Conservation (phyloP, 1,140 invertebrate species). For the Sarcophaga peregrina region DNA sequence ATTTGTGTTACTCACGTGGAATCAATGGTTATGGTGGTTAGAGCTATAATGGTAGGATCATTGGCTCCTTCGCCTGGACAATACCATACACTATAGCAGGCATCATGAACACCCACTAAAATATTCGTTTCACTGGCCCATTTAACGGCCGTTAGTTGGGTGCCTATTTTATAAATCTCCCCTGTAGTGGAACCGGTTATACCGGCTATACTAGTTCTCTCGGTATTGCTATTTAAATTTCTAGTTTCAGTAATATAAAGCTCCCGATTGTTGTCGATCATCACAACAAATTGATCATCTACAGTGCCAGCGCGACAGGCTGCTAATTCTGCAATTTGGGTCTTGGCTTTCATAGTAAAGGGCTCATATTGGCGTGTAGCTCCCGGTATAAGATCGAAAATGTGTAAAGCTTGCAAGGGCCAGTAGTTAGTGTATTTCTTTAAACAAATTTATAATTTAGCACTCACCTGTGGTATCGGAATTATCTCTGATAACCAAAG, state of each 20-base stretch:
- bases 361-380: slow-evolving; percentile 77
- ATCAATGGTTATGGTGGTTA: slow-evolving; percentile 68
- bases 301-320: slow-evolving; percentile 78
- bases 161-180: slow-evolving; percentile 78
- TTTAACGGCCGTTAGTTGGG: slow-evolving; percentile 80
- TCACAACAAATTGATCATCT: slow-evolving; percentile 77
- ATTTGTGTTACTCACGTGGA: slow-evolving; percentile 62
- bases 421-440: background rate
- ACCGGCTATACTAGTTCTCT: background rate
- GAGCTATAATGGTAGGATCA: slow-evolving; percentile 76
- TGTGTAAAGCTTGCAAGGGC: slow-evolving; percentile 75
- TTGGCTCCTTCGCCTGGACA: slow-evolving; percentile 81
- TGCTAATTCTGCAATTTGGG: slow-evolving; percentile 76
- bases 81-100: slow-evolving; percentile 85
- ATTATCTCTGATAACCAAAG: slow-evolving; percentile 81
- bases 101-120: slow-evolving; percentile 84
- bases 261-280: slow-evolving; percentile 86
- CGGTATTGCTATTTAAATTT: slow-evolving; percentile 55
- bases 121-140: slow-evolving; percentile 90
- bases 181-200: slow-evolving; percentile 1
- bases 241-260: slow-evolving; percentile 78
- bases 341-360: slow-evolving; percentile 70
- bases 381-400: slow-evolving; percentile 82
- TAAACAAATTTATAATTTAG: background rate
- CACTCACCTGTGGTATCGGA: slow-evolving; percentile 77